Evolutionary conservation across 2,113 vertebrate genomes (phyloP).

Genomic region (Ammodytes marinus): DNA sequence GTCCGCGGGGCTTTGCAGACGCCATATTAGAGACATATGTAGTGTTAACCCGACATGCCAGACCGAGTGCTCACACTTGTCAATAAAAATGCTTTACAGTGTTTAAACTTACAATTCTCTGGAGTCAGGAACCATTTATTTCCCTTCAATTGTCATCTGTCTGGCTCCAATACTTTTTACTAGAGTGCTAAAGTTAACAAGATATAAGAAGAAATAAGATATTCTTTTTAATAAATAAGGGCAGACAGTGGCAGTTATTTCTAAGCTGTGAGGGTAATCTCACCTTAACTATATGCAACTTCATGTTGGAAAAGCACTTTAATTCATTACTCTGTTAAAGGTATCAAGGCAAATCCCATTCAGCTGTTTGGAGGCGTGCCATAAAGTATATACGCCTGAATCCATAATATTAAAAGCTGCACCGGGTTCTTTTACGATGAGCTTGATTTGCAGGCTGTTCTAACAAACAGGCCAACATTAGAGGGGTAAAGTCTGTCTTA

Average conservation of each 20-base stretch:
- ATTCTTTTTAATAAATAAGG: conserved; percentile 58
- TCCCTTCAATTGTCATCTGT: conserved; percentile 41
- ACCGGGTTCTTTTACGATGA: conserved; percentile 61
- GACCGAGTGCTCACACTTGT: conserved; percentile 28
- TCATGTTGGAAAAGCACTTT: conserved; percentile 64
- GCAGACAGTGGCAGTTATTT: conserved; percentile 26
- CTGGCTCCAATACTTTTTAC: conserved; percentile 62
- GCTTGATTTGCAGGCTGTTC: conserved; percentile 37
- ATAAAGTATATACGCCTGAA: conserved; percentile 51
- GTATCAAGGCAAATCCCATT: conserved; percentile 66
- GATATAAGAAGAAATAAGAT: not conserved
- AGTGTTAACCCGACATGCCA: conserved; percentile 53
- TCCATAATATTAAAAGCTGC: conserved; percentile 68
- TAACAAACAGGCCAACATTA: conserved; percentile 36
- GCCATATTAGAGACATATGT: conserved; percentile 37
- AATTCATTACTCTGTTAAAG: conserved; percentile 74
- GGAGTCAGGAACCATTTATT: conserved; percentile 43
- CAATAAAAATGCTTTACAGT: conserved; percentile 60
- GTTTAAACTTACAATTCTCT: conserved; percentile 53
- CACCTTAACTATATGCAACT: conserved; percentile 19
- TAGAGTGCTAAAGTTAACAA: conserved; percentile 62
- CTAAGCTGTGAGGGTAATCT: conserved; percentile 45
- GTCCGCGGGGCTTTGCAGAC: conserved; percentile 32
- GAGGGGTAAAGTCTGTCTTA: not conserved
- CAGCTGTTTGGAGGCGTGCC: conserved; percentile 64